Evolutionary conservation across 2,888 invertebrate genomes (phyloP).

Genomic region (Brenthis hecate): DNA sequence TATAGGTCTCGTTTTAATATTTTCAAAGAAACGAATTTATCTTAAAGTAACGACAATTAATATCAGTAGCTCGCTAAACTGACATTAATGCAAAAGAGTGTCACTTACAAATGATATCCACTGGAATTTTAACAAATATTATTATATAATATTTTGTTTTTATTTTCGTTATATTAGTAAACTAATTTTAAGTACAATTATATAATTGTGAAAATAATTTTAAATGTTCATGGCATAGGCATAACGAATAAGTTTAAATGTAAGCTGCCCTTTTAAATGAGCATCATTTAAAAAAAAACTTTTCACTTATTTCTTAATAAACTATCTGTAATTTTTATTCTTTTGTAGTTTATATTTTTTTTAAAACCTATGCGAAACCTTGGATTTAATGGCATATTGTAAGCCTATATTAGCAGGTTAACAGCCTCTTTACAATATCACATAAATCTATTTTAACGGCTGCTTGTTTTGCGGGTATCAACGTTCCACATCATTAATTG

Average conservation of each 20-base stretch:
- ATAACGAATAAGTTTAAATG: no score
- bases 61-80: neutral
- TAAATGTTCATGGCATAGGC: no score
- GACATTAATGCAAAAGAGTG: conserved; percentile 11
- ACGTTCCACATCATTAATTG: conserved; percentile 30
- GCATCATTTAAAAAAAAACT: no score
- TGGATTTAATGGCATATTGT: neutral
- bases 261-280: no score
- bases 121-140: neutral
- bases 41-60: neutral
- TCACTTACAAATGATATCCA: conserved; percentile 13
- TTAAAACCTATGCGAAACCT: conserved; percentile 1
- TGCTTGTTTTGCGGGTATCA: conserved; percentile 21
- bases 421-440: conserved; percentile 15
- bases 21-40: no score
- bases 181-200: no score
- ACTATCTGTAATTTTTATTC: no score
- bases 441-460: conserved; percentile 18
- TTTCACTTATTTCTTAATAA: no score
- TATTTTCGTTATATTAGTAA: neutral
- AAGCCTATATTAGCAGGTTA: conserved; percentile 1
- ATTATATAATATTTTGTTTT: neutral
- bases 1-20: no score
- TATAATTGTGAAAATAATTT: no score
- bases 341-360: neutral